These are phyloP conservation scores for Sturnira hondurensis DNA, from an alignment of 2,113 vertebrate species.

Conservation along the genomic window DNA sequence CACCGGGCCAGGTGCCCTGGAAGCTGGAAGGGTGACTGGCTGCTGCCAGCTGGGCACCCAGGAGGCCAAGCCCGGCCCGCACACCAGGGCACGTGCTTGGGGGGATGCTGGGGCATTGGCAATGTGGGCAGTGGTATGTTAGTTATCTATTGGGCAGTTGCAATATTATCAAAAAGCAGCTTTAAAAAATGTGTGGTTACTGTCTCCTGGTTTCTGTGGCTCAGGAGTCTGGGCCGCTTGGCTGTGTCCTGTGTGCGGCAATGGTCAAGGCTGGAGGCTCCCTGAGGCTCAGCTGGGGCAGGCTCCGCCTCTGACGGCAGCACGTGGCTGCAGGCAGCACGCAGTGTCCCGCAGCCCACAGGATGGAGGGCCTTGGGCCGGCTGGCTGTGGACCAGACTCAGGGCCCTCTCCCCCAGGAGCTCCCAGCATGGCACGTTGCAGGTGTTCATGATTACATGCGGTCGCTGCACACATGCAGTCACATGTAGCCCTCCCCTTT, in stretches of 20 bases:
- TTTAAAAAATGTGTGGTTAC: background rate
- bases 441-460: background rate
- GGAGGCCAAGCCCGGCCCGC: background rate
- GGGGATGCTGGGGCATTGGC: too few relatives aligned
- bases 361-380: too few relatives aligned
- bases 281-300: background rate
- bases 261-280: background rate
- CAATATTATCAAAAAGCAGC: background rate
- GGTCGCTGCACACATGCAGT: too few relatives aligned
- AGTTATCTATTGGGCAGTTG: background rate
- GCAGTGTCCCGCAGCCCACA: background rate
- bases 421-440: background rate
- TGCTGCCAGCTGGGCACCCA: background rate
- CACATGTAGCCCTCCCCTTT: background rate
- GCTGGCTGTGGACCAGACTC: too few relatives aligned
- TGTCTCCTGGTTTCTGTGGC: background rate
- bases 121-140: background rate
- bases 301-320: background rate
- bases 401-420: background rate
- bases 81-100: too few relatives aligned
- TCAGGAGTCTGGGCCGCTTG: background rate
- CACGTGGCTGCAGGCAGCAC: accelerated
- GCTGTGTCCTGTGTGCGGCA: accelerated
- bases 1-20: accelerated
- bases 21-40: background rate